Conservation (phyloP, 2,113 vertebrate species). For the Corapipo altera region DNA sequence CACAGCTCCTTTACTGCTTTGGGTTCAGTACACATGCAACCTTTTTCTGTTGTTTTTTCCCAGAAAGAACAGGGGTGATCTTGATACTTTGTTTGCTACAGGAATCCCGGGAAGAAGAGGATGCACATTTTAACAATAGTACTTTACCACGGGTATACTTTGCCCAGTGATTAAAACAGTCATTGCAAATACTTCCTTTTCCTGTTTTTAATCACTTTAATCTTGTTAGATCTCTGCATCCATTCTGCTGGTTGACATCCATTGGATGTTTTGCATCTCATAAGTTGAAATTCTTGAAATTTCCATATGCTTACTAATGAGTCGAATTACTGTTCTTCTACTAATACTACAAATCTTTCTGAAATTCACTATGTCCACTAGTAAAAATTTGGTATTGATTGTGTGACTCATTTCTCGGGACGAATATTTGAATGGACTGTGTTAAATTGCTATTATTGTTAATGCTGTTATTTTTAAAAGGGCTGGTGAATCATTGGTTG, state of each 20-base stretch:
- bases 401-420: background rate
- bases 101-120: background rate
- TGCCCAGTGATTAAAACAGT: background rate
- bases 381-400: background rate
- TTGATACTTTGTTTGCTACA: background rate
- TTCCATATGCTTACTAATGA: background rate
- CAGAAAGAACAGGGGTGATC: background rate
- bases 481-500: background rate
- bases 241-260: background rate
- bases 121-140: background rate
- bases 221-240: background rate
- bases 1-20: background rate
- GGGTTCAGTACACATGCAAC: background rate
- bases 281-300: background rate
- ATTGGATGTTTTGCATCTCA: background rate
- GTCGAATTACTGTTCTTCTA: background rate
- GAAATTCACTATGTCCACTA: background rate
- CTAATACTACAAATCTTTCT: background rate
- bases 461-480: background rate
- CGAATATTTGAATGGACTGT: background rate
- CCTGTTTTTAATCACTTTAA: background rate
- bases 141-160: background rate
- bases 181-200: background rate
- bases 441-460: background rate
- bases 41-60: background rate